Evolutionary conservation across 1,140 invertebrate species (phyloP).

Genomic region (Frieseomelitta varia): DNA sequence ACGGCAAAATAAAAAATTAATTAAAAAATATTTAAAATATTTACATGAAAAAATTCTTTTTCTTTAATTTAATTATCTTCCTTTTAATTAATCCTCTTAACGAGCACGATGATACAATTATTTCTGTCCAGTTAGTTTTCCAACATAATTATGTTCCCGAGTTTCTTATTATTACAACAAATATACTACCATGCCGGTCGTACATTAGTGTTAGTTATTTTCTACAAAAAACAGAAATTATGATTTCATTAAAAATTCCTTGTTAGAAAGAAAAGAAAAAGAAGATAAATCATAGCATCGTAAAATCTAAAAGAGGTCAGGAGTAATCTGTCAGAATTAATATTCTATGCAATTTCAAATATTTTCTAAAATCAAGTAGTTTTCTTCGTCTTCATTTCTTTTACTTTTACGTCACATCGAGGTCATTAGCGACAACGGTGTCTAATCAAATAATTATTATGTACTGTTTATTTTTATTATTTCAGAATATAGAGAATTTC

Average conservation of each 20-base stretch:
- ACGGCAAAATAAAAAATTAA: not conserved
- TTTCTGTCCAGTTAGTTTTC: not conserved
- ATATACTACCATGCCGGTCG: not conserved
- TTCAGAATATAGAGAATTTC: constrained; percentile 35
- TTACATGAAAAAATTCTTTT: not conserved
- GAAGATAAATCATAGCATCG: too few species aligned
- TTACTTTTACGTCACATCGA: too few species aligned
- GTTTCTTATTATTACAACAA: constrained; percentile 21
- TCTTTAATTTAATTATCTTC: not conserved
- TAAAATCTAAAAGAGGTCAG: not conserved
- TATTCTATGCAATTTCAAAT: not conserved
- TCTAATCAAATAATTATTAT: too few species aligned
- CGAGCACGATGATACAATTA: constrained; percentile 13
- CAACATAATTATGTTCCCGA: constrained; percentile 19
- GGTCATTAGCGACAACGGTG: too few species aligned
- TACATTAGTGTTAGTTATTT: not conserved
- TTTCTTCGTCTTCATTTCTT: too few species aligned
- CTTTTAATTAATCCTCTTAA: not conserved
- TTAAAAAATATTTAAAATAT: not conserved
- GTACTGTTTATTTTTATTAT: not conserved
- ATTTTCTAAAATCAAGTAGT: not conserved
- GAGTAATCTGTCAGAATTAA: not conserved
- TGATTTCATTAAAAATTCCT: not conserved
- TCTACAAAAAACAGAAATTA: not conserved
- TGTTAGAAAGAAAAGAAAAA: not conserved